These are phyloP conservation scores for Parotia lawesii DNA, from an alignment of 2,113 vertebrate species.

Conservation along the genomic window DNA sequence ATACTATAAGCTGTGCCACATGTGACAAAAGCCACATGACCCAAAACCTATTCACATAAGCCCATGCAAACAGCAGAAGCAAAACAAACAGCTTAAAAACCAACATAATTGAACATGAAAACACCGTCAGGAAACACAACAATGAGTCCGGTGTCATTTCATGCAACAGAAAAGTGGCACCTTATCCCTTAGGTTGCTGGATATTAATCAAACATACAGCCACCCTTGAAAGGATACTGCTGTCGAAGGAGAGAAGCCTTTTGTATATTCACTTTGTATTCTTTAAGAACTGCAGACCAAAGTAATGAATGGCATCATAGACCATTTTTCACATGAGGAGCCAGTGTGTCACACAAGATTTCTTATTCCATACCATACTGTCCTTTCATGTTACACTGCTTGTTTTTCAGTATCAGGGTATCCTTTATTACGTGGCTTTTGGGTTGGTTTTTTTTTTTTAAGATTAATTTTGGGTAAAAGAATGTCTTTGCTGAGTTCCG, in stretches of 20 bases:
- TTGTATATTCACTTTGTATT: slow-evolving; percentile 64
- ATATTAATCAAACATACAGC: slow-evolving; percentile 63
- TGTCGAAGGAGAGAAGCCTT: slow-evolving; percentile 46
- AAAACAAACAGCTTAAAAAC: background rate
- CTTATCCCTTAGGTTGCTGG: slow-evolving; percentile 58
- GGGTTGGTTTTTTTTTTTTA: background rate
- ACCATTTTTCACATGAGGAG: slow-evolving; percentile 65
- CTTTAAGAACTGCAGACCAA: slow-evolving; percentile 46
- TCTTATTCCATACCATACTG: slow-evolving; percentile 60
- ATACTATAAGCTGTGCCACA: background rate
- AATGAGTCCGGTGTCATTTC: slow-evolving; percentile 50
- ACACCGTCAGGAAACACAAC: slow-evolving; percentile 20
- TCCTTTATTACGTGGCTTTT: background rate
- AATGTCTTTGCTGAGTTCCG: background rate
- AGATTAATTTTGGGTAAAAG: slow-evolving; percentile 20
- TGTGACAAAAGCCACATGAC: background rate
- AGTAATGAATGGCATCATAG: slow-evolving; percentile 64
- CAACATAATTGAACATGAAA: slow-evolving; percentile 47
- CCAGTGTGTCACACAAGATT: slow-evolving; percentile 56
- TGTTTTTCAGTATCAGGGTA: slow-evolving; percentile 60
- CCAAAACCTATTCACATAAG: background rate
- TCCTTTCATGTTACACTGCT: slow-evolving; percentile 56
- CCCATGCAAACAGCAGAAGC: background rate
- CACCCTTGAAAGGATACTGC: slow-evolving; percentile 59
- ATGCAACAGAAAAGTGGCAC: slow-evolving; percentile 12